A percentile compares a stretch with the other conserved stretches of the same genome.
Conservation (phyloP, 2,888 invertebrate genomes). For the Lissonota sp. region DNA sequence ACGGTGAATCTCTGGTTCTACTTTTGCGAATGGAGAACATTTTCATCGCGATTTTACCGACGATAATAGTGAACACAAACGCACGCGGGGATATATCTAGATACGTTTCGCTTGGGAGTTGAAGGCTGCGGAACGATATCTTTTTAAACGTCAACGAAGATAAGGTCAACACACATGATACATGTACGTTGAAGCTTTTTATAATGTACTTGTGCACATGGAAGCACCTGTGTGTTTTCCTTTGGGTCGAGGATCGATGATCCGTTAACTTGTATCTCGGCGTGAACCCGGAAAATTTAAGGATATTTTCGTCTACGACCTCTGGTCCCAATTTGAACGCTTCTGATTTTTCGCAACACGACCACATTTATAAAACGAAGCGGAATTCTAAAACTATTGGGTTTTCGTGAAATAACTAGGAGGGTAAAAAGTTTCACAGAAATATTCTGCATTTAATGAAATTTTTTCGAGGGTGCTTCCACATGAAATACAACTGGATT, state of each 20-base stretch:
- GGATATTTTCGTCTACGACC: slow-evolving; percentile 3
- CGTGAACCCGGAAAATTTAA: not conserved
- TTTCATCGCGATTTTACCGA: slow-evolving; percentile 38
- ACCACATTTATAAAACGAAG: not conserved
- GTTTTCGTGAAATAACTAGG: no score
- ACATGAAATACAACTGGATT: no score
- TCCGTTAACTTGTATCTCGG: slow-evolving; percentile 14
- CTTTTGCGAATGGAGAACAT: slow-evolving; percentile 32
- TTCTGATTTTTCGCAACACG: no score
- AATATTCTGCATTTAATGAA: no score
- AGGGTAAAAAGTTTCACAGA: no score
- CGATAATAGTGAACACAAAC: slow-evolving; percentile 19
- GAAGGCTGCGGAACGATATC: slow-evolving; percentile 38
- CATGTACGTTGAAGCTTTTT: not conserved
- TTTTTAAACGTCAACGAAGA: slow-evolving; percentile 20
- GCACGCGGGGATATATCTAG: not conserved
- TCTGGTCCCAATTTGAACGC: no score
- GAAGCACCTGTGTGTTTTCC: slow-evolving; percentile 49
- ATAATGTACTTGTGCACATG: slow-evolving; percentile 5
- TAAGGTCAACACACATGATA: slow-evolving; percentile 28
- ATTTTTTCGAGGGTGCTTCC: no score
- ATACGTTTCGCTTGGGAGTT: slow-evolving; percentile 11
- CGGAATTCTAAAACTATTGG: no score
- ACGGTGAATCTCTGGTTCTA: slow-evolving; percentile 33
- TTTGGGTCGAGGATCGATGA: slow-evolving; percentile 58